Evolutionary conservation across 2,113 vertebrate genomes (phyloP).

Genomic region (Phaethornis superciliosus): DNA sequence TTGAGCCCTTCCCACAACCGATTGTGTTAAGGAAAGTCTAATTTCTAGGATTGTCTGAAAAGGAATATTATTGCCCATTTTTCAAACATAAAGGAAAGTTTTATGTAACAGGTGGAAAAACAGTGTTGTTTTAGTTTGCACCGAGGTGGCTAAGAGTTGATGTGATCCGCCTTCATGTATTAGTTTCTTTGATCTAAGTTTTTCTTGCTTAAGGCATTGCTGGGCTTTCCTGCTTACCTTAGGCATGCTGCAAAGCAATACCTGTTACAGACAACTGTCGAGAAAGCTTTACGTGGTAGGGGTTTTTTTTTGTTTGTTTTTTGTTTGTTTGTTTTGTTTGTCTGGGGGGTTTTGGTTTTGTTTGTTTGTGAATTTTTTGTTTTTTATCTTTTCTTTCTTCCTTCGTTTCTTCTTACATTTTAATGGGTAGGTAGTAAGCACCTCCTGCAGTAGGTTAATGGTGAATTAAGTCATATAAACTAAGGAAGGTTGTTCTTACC

Average conservation of each 20-base stretch:
- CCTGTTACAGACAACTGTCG: not conserved
- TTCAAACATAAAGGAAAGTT: not conserved
- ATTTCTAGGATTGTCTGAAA: not conserved
- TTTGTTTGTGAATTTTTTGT: no score
- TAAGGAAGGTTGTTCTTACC: not conserved
- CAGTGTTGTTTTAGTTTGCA: not conserved
- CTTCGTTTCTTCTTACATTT: not conserved
- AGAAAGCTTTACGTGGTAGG: not conserved
- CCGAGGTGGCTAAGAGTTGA: not conserved
- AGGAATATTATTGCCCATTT: not conserved
- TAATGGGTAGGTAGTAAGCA: not conserved
- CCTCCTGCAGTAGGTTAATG: not conserved
- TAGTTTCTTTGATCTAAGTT: not conserved
- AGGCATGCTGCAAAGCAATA: not conserved
- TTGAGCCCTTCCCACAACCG: not conserved
- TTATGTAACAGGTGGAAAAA: not conserved
- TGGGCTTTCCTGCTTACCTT: not conserved
- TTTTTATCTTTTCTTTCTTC: not conserved
- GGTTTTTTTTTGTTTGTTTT: no score
- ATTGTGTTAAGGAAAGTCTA: not conserved
- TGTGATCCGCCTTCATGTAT: not conserved
- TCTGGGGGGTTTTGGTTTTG: no score
- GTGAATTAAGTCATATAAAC: not conserved
- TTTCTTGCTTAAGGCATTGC: not conserved
- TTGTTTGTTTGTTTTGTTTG: no score